Evolutionary conservation across 2,797 vertebrate species (phyloP), one percentile per base, ranked within the genome.

Genomic region (Falco novaeseelandiae): DNA sequence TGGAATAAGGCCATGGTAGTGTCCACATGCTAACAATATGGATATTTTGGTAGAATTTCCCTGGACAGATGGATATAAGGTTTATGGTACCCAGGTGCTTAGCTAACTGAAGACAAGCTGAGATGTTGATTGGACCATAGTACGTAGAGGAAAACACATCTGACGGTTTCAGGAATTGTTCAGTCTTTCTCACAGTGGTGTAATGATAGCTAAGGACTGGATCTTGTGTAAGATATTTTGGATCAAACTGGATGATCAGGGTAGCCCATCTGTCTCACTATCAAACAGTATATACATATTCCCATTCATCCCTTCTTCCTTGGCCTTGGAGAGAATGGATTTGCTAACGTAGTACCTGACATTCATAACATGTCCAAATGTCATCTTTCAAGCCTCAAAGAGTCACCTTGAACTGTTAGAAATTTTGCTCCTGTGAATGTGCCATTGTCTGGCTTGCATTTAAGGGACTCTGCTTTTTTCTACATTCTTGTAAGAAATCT

Each of bases 201-300:
- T 38, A 54, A 10, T 6, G 29, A 40, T 13, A 5, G 8, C 26
- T 42, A 14, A 66, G 15, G 32, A 38, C 20, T 52, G 52, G 22
- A 74, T 59, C 17, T 10, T 10, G 8, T 51, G 6, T 12, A 73
- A 51, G 14, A 65, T 11, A 22, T 1, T 0, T 69, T 77, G 23
- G 16, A 83, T n/a, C 0, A 0, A 70, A 10, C 15, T 77, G 46
- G 10, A 27, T 70, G 14, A 83, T 27, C 23, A 23, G 10, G 3
- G 12, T 34, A 66, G 12, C 38, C 34, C 29, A 5, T 19, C 20
- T 36, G 2, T 42, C 16, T 83, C 71, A 15, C 5, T 23, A 48
- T 48, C 19, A 34, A 77, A 46, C 8, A 59, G 6, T 27, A 38
- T 30, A 8, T 36, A 34, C 2, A 4, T 22, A 40, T 25, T 15